phyloP scores from a whole-genome alignment of 2,113 vertebrate species.

The Chascanopsetta lugubris region DNA sequence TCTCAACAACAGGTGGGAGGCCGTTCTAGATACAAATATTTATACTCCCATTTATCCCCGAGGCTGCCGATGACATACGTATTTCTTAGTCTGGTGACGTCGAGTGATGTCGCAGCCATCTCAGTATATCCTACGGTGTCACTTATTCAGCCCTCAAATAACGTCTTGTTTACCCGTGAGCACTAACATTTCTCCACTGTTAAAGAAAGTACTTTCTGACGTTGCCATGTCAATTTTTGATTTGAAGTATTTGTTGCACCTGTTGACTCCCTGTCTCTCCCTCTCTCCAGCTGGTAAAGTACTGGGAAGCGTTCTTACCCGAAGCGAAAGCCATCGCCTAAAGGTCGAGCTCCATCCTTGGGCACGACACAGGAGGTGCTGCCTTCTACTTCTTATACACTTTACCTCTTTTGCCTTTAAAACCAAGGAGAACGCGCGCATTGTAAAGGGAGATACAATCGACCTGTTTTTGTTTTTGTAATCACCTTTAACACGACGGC shows the following conservation, averaged over 20 bases:
- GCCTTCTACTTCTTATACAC: slow-evolving; percentile 86
- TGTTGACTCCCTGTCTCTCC: not conserved
- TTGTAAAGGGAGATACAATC: slow-evolving; percentile 80
- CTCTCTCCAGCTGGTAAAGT: slow-evolving; percentile 89
- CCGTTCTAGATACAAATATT: no score
- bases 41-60: no score
- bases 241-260: no score
- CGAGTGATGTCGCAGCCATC: no score
- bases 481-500: slow-evolving; percentile 75
- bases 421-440: slow-evolving; percentile 68
- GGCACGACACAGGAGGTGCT: slow-evolving; percentile 65
- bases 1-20: slow-evolving; percentile 94
- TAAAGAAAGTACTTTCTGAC: no score
- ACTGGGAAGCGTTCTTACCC: slow-evolving; percentile 97
- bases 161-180: no score
- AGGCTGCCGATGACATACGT: no score
- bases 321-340: slow-evolving; percentile 99
- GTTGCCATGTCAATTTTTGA: no score
- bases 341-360: slow-evolving; percentile 54
- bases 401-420: slow-evolving; percentile 88
- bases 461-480: slow-evolving; percentile 62
- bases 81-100: no score
- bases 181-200: no score
- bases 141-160: no score
- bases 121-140: no score